Evolutionary conservation across 2,888 invertebrate genomes (phyloP).

Genomic region (Buathra laborator): DNA sequence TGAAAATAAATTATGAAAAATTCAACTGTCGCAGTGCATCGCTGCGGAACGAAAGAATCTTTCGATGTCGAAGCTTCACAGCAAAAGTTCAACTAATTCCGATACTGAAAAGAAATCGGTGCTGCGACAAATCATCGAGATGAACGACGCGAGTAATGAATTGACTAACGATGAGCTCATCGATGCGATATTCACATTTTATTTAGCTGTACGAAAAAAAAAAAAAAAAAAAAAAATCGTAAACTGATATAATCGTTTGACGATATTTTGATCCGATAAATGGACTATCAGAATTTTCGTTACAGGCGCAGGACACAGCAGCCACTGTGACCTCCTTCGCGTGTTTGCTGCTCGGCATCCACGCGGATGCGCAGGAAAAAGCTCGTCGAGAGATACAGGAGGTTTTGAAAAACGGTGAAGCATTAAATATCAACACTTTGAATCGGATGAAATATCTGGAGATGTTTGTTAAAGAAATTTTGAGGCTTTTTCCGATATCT

Average conservation of each 20-base stretch:
- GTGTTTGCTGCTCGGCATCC: conserved; percentile 70
- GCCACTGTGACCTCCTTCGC: conserved; percentile 68
- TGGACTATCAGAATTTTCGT: neutral
- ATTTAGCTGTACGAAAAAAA: conserved; percentile 68
- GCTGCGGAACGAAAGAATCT: conserved; percentile 30
- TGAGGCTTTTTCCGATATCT: conserved; percentile 72
- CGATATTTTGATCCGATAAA: neutral
- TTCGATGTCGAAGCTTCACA: neutral
- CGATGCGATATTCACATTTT: conserved; percentile 73
- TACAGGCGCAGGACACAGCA: conserved; percentile 72
- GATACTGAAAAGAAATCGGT: conserved; percentile 42
- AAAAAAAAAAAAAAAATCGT: neutral
- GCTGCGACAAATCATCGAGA: conserved; percentile 67
- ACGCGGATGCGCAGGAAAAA: conserved; percentile 68
- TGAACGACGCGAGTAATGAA: conserved; percentile 56
- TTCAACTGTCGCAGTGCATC: conserved; percentile 30
- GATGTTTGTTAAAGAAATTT: conserved; percentile 71
- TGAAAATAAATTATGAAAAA: conserved; percentile 7
- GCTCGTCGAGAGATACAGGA: conserved; percentile 66
- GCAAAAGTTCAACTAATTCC: neutral
- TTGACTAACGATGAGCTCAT: conserved; percentile 67
- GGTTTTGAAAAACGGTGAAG: conserved; percentile 47
- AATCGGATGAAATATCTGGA: conserved; percentile 69
- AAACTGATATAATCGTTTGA: neutral
- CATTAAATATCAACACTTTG: conserved; percentile 58